A percentile compares a stretch with the other conserved stretches of the same genome.
These are phyloP conservation scores for Cryptosula pallasiana DNA, from an alignment of 2,888 invertebrate species.

Conservation along the genomic window DNA sequence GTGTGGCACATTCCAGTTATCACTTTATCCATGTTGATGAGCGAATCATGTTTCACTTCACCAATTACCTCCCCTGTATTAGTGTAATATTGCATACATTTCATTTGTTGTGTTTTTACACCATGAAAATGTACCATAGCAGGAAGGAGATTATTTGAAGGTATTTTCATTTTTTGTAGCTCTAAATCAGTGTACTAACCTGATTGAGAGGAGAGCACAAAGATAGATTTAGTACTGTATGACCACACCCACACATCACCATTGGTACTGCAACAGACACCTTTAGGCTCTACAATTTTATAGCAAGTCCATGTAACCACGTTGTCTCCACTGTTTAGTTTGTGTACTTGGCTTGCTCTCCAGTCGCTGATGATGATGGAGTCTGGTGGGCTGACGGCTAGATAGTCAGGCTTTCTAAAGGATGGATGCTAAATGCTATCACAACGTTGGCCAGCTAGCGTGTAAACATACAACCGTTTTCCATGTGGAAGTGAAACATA, in stretches of 20 bases:
- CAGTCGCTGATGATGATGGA: not conserved
- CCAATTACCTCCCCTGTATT: too few relatives aligned
- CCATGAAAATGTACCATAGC: too few relatives aligned
- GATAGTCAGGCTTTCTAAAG: not conserved
- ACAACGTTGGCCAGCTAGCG: not conserved
- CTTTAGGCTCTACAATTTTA: not conserved
- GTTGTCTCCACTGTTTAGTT: not conserved
- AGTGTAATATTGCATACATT: too few relatives aligned
- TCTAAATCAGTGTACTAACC: too few relatives aligned
- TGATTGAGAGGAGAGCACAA: not conserved
- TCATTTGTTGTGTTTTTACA: too few relatives aligned
- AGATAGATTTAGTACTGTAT: not conserved
- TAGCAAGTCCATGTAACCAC: not conserved
- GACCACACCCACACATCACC: not conserved
- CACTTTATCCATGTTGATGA: too few relatives aligned
- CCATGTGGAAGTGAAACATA: not conserved
- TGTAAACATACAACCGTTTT: not conserved
- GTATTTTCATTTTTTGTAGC: too few relatives aligned
- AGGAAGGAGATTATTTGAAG: too few relatives aligned
- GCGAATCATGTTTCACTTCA: too few relatives aligned
- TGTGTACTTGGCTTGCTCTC: not conserved
- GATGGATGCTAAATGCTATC: not conserved
- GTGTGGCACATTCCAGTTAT: too few relatives aligned
- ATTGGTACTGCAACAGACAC: not conserved
- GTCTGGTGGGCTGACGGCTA: not conserved